Conservation (phyloP, 2,888 invertebrate species). For the Lasioglossum oenotherae region DNA sequence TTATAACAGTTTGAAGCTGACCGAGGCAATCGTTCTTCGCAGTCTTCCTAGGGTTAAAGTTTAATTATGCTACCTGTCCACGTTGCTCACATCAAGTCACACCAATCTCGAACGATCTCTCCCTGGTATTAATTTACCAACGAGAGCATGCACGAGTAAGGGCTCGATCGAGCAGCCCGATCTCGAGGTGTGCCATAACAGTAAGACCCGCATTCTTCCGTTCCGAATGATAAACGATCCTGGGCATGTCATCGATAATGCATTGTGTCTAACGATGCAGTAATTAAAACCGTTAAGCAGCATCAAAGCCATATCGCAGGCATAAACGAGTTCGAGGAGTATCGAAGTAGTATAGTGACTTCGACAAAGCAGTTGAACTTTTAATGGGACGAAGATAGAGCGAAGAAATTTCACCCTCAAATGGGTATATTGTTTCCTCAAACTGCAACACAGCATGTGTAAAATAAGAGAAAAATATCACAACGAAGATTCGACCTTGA, state of each 20-base stretch:
- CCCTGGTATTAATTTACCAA: constrained; percentile 7
- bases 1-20: neutral
- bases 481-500: neutral
- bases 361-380: neutral
- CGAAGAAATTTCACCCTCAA: neutral
- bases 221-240: constrained; percentile 11
- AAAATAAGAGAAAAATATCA: too few relatives aligned
- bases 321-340: neutral
- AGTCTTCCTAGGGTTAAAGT: neutral
- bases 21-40: neutral
- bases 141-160: constrained; percentile 4
- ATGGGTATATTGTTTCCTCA: too few relatives aligned
- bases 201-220: constrained; percentile 4
- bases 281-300: constrained; percentile 9
- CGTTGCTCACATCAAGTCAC: constrained; percentile 1
- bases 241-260: neutral
- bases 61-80: constrained; percentile 11
- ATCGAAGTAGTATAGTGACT: neutral
- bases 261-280: neutral
- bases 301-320: neutral
- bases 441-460: too few relatives aligned
- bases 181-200: constrained; percentile 11
- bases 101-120: neutral
- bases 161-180: neutral
- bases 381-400: neutral